phyloP scores from a whole-genome alignment of 1,140 invertebrate genomes.

The Triops longicaudatus region DNA sequence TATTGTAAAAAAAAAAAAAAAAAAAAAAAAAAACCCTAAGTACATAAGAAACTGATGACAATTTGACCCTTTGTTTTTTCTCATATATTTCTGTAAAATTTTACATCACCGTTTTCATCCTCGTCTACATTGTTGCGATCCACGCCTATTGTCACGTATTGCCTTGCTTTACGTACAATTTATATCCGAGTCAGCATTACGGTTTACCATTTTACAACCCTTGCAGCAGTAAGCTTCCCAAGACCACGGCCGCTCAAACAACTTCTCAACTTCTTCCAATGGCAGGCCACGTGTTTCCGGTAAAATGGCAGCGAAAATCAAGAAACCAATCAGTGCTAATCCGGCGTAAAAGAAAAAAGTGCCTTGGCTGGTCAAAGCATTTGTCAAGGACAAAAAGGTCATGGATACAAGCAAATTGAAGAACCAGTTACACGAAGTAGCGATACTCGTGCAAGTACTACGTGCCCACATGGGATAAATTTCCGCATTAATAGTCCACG shows the following conservation, averaged over 20 bases:
- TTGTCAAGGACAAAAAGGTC: constrained; percentile 47
- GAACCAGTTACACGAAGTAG: constrained; percentile 52
- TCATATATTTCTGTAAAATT: too few relatives aligned
- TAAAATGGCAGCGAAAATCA: constrained; percentile 44
- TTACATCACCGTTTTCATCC: constrained; percentile 32
- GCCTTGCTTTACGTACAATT: constrained; percentile 33
- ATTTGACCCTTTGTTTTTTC: too few relatives aligned
- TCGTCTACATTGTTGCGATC: constrained; percentile 37
- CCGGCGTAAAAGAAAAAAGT: constrained; percentile 49
- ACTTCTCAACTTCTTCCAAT: constrained; percentile 46
- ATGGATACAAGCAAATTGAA: constrained; percentile 52
- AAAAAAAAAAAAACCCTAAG: too few relatives aligned
- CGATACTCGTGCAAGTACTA: constrained; percentile 46
- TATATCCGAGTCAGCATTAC: not conserved
- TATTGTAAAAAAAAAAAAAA: too few relatives aligned
- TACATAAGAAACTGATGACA: too few relatives aligned
- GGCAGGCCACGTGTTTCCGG: constrained; percentile 49
- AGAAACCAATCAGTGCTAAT: constrained; percentile 43
- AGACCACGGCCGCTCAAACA: constrained; percentile 39
- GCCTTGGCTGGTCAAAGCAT: constrained; percentile 36
- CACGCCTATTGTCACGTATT: constrained; percentile 43
- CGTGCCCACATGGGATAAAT: constrained; percentile 56
- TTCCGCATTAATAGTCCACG: constrained; percentile 59
- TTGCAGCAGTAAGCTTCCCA: constrained; percentile 27
- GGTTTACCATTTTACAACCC: constrained; percentile 4